Evolutionary conservation across 2,888 invertebrate species (phyloP), one percentile per base, ranked within the genome.

Genomic region (Zygaena filipendulae): DNA sequence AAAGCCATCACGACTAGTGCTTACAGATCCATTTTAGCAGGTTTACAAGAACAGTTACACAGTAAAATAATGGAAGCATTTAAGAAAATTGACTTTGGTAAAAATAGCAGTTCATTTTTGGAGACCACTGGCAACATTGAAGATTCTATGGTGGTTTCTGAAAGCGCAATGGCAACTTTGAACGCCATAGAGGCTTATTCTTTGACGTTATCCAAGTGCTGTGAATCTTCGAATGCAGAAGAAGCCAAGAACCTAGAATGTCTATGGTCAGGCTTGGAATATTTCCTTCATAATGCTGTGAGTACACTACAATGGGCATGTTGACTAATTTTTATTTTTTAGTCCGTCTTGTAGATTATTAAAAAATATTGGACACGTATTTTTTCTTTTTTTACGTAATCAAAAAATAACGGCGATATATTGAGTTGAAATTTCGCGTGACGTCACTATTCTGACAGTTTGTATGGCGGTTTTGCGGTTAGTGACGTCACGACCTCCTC

Each of bases 161-260:
- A 62, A 2, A 46, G 35, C 33, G 47, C 45, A 21, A 28, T 61
- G 45, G 70, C 71, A 55, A 59, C 55, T 55, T 41, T 72, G 32
- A 74, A 75, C 27, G 72, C 79, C 2, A 67, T 75, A 51, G 60
- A 62, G 2, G 74, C 77, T 1, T 79, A 67, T 47, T 58, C 74
- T 1, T 43, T 77, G 21, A 70, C 67, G 1, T 38, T 79, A 4
- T 53, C 72, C 4, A 74, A 66, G 35, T 75, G 66, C 37, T 77
- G 75, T 36, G 79, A 75, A 39, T 57, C 63, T 2, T 59, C 50
- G 2, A 59, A 72, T 28, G 40, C 30, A 0, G 57, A 55, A 8
- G 72, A 70, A 39, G 45, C 59, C 0, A 64, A 67, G 34, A 69
- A 70, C 42, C 52, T 75, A 30, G 63, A 67, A 32, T 66, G 55